Percentiles rank a stretch among this genome's conserved stretches.
Evolutionary conservation across 1,140 invertebrate genomes (phyloP).

Genomic region (Achatina immaculata): DNA sequence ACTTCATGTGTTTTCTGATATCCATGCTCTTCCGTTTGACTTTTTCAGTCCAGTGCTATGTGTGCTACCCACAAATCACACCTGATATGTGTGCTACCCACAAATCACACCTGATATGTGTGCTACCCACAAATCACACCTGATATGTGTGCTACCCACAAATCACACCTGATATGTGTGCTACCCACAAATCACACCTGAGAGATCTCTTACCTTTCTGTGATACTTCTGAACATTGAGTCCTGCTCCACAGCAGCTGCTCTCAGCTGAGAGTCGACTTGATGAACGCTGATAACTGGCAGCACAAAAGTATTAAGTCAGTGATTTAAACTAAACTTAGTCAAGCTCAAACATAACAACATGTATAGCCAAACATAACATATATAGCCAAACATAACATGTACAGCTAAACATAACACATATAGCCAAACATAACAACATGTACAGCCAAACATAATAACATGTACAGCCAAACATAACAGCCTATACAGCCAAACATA

Average conservation of each 20-base stretch:
- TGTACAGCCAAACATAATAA: conserved; percentile 2
- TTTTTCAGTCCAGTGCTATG: no score
- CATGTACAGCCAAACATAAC: no score
- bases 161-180: no score
- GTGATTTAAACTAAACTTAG: neutral
- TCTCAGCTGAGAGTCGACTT: conserved; percentile 57
- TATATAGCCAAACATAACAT: neutral
- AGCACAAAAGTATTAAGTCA: conserved; percentile 14
- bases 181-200: no score
- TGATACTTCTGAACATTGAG: conserved; percentile 47
- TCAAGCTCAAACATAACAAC: neutral
- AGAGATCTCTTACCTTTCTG: conserved; percentile 56
- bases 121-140: no score
- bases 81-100: no score
- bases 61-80: no score
- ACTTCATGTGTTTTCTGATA: no score
- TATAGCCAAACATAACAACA: neutral
- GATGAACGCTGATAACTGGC: conserved; percentile 56
- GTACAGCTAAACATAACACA: neutral
- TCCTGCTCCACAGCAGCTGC: conserved; percentile 51
- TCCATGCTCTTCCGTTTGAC: no score
- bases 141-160: no score
- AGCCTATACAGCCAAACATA: no score
- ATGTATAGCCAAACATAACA: neutral
- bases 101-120: no score